phyloP scores from a whole-genome alignment of 2,797 vertebrate species.

The Hyperoplus immaculatus region DNA sequence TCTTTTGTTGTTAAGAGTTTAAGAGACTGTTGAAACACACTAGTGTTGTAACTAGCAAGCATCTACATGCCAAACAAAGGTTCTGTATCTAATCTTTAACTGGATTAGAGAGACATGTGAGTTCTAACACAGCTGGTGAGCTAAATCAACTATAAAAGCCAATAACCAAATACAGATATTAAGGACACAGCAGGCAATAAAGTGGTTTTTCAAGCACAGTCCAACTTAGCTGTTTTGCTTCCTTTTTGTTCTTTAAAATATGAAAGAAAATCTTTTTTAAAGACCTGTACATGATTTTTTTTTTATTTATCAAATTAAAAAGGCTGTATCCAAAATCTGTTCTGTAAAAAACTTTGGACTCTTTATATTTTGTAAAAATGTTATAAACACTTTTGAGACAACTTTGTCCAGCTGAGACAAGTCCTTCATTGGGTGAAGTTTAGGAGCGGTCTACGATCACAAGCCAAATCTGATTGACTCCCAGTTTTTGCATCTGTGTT shows the following conservation, averaged over 20 bases:
- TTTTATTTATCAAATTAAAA: too few species aligned
- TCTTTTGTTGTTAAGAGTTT: slow-evolving; percentile 3
- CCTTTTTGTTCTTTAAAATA: too few species aligned
- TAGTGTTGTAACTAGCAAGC: background rate
- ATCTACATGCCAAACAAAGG: too few species aligned
- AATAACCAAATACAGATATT: slow-evolving; percentile 5
- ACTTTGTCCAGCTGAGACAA: background rate
- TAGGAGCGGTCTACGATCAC: background rate
- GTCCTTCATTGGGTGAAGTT: background rate
- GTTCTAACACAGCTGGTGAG: background rate
- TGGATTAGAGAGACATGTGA: background rate
- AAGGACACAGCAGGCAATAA: too few species aligned
- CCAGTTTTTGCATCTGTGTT: slow-evolving; percentile 4
- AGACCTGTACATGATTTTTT: too few species aligned
- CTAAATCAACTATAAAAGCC: background rate
- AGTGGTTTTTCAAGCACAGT: too few species aligned
- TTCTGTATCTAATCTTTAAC: background rate
- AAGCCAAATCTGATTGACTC: slow-evolving; percentile 14
- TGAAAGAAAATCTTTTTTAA: too few species aligned
- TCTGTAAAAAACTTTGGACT: too few species aligned
- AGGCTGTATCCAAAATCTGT: too few species aligned
- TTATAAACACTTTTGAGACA: background rate
- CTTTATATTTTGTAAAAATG: background rate
- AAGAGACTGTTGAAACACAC: background rate
- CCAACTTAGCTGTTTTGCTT: too few species aligned